phyloP scores from a whole-genome alignment of 2,888 invertebrate genomes.

The Drosophila niveifrons region DNA sequence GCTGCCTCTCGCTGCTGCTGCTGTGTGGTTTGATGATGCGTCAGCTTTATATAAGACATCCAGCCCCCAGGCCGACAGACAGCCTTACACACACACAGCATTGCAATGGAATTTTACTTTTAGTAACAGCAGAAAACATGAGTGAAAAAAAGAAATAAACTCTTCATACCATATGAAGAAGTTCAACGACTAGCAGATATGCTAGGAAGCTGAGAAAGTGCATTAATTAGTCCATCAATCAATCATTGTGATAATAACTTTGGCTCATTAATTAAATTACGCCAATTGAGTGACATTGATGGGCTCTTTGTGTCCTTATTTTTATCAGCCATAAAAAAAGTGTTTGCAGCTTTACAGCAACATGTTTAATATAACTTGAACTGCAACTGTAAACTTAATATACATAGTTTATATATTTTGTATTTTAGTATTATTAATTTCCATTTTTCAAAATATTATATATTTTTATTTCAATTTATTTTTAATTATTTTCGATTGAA shows the following conservation, averaged over 20 bases:
- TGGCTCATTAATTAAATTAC: neutral
- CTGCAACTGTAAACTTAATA: no score
- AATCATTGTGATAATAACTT: neutral
- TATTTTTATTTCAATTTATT: no score
- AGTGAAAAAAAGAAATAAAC: neutral
- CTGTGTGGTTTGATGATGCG: conserved; percentile 66
- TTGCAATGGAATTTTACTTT: conserved; percentile 62
- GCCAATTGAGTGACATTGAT: neutral
- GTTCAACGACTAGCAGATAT: conserved; percentile 29
- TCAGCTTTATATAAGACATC: conserved; percentile 73
- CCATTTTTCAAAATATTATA: no score
- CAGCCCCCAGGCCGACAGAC: conserved; percentile 15
- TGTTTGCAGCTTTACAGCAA: neutral
- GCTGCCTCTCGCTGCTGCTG: conserved; percentile 27
- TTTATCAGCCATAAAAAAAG: neutral
- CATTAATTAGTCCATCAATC: neutral
- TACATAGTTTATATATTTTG: no score
- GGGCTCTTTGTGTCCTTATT: neutral
- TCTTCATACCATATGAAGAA: neutral
- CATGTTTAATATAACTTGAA: no score
- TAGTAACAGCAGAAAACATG: conserved; percentile 25
- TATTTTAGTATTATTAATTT: no score
- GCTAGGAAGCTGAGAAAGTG: neutral
- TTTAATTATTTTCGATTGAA: no score
- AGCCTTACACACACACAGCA: conserved; percentile 35